Conservation (phyloP, 2,888 invertebrate genomes). For the Elmis aenea region DNA sequence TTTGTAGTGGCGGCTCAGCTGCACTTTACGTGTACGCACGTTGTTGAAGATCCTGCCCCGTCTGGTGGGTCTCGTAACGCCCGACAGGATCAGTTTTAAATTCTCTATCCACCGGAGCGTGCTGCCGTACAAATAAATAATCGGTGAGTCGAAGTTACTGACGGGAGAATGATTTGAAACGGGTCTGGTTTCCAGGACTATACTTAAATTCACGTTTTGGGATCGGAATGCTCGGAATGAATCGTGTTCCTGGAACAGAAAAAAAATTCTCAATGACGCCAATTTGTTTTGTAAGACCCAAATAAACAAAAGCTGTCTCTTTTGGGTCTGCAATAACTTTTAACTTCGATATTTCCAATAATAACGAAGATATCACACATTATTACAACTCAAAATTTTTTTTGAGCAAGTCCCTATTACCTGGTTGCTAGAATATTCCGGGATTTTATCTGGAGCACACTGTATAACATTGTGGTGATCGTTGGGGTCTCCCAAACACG, state of each 20-base stretch:
- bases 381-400: too few species aligned
- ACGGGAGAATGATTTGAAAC: conserved; percentile 45
- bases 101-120: conserved; percentile 96
- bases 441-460: conserved; percentile 92
- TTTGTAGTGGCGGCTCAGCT: conserved; percentile 88
- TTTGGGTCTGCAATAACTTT: too few species aligned
- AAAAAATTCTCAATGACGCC: conserved; percentile 1
- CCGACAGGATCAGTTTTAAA: conserved; percentile 85
- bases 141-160: conserved; percentile 57
- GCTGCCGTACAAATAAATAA: conserved; percentile 83
- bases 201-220: conserved; percentile 72
- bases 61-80: conserved; percentile 89
- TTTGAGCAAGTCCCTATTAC: too few species aligned
- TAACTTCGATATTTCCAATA: too few species aligned
- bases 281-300: too few species aligned
- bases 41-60: conserved; percentile 86
- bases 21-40: conserved; percentile 78
- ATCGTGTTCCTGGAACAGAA: conserved; percentile 70
- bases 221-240: conserved; percentile 93
- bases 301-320: too few species aligned
- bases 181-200: conserved; percentile 71
- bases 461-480: conserved; percentile 95
- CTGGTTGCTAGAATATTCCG: conserved; percentile 95
- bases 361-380: too few species aligned
- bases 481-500: conserved; percentile 86